Percentiles rank a stretch among this genome's conserved stretches.
Evolutionary conservation across 2,113 vertebrate species (phyloP).

Genomic region (Dromiciops gliroides): DNA sequence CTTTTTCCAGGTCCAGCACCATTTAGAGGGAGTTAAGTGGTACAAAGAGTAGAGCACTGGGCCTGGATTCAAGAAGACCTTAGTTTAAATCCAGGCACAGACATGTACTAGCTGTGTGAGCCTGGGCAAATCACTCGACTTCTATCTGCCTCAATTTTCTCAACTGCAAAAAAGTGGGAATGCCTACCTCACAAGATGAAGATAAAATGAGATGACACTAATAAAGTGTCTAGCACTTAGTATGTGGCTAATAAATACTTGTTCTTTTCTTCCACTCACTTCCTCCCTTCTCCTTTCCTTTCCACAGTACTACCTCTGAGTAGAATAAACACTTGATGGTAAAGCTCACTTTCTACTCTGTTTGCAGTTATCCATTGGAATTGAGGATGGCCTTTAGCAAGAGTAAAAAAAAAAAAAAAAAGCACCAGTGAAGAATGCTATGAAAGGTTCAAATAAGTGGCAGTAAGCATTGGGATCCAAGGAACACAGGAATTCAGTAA

Average conservation of each 20-base stretch:
- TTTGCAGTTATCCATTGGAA: neutral
- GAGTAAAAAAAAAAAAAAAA: neutral
- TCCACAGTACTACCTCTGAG: neutral
- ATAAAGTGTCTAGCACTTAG: neutral
- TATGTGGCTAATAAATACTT: neutral
- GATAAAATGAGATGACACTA: neutral
- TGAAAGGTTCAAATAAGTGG: neutral
- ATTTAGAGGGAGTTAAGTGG: neutral
- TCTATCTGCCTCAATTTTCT: neutral
- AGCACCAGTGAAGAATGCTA: neutral
- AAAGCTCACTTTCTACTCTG: neutral
- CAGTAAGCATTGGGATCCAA: neutral
- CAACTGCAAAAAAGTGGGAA: neutral
- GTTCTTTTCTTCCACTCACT: neutral
- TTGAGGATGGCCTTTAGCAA: neutral
- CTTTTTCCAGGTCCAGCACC: too few relatives aligned
- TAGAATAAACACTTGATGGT: neutral
- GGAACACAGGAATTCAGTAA: neutral
- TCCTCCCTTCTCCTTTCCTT: neutral
- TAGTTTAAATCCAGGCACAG: neutral
- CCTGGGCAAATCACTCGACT: too few relatives aligned
- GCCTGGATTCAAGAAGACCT: neutral
- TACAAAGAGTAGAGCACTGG: neutral
- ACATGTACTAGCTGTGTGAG: neutral
- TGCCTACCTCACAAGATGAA: neutral